Conservation (phyloP, 2,797 vertebrate species). For the Phrynocephalus vlangalii region DNA sequence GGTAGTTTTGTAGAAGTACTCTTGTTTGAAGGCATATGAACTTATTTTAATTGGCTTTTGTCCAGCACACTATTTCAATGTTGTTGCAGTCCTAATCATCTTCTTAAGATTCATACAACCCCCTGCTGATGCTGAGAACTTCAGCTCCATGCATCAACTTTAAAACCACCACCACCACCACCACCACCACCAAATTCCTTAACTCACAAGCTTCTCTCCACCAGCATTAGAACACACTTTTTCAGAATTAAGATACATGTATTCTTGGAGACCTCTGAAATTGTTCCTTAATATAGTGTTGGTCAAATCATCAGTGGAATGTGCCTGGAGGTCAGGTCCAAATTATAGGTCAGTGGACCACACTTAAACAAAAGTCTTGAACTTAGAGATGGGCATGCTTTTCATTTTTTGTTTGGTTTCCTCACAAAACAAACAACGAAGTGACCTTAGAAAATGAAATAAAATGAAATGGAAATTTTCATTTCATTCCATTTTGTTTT, state of each 20-base stretch:
- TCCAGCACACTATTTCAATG: not conserved
- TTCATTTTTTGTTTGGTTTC: too few relatives aligned
- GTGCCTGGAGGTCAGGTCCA: not conserved
- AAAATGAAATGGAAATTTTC: too few relatives aligned
- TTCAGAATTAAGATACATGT: not conserved
- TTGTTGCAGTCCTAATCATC: not conserved
- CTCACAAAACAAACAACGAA: too few relatives aligned
- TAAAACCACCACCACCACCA: not conserved
- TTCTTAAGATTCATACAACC: not conserved
- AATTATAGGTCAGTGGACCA: too few relatives aligned
- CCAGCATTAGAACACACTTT: not conserved
- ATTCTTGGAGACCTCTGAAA: not conserved
- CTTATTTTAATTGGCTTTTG: conserved; percentile 15
- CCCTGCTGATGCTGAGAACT: not conserved
- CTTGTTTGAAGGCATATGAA: not conserved
- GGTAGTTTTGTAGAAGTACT: not conserved
- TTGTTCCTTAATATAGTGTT: not conserved
- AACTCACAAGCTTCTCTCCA: not conserved
- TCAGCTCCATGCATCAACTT: not conserved
- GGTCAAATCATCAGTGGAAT: not conserved
- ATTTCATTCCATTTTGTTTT: too few relatives aligned
- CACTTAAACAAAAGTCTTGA: not conserved
- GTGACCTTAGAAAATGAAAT: too few relatives aligned
- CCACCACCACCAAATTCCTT: not conserved
- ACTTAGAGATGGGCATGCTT: too few relatives aligned